phyloP scores from a whole-genome alignment of 1,140 invertebrate species.

The Zeugodacus cucurbitae region DNA sequence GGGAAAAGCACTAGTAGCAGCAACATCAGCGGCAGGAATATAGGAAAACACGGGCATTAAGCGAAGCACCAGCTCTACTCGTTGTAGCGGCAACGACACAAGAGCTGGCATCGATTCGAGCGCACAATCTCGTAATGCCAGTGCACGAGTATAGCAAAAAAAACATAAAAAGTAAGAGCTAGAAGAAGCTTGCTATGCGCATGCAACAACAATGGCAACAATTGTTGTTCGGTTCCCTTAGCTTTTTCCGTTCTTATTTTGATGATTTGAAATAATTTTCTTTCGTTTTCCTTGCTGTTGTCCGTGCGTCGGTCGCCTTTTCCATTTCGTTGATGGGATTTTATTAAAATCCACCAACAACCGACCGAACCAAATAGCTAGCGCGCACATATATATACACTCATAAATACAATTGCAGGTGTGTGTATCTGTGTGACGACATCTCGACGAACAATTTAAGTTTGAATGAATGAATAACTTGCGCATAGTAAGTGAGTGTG shows the following conservation, averaged over 20 bases:
- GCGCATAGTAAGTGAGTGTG: slow-evolving; percentile 11
- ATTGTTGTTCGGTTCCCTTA: background rate
- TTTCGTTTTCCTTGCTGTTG: slow-evolving; percentile 39
- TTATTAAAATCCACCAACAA: slow-evolving; percentile 35
- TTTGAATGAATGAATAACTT: slow-evolving; percentile 31
- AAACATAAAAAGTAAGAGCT: background rate
- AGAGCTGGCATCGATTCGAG: background rate
- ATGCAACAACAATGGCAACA: background rate
- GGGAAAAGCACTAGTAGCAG: slow-evolving; percentile 12
- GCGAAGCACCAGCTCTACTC: background rate
- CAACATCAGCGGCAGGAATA: background rate
- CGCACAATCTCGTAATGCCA: slow-evolving; percentile 13
- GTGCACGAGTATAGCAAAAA: background rate
- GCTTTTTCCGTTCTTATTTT: slow-evolving; percentile 37
- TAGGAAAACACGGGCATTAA: background rate
- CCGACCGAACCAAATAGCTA: background rate
- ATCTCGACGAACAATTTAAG: slow-evolving; percentile 17
- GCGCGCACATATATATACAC: background rate
- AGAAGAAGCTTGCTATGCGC: too few species aligned
- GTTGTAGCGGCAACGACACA: background rate
- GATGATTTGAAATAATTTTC: slow-evolving; percentile 40
- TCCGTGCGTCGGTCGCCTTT: slow-evolving; percentile 35
- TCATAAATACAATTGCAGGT: background rate
- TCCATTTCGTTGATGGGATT: slow-evolving; percentile 41
- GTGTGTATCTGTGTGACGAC: background rate